Evolutionary conservation across 1,140 invertebrate genomes (phyloP).

Genomic region (Geopemphigus sp.): DNA sequence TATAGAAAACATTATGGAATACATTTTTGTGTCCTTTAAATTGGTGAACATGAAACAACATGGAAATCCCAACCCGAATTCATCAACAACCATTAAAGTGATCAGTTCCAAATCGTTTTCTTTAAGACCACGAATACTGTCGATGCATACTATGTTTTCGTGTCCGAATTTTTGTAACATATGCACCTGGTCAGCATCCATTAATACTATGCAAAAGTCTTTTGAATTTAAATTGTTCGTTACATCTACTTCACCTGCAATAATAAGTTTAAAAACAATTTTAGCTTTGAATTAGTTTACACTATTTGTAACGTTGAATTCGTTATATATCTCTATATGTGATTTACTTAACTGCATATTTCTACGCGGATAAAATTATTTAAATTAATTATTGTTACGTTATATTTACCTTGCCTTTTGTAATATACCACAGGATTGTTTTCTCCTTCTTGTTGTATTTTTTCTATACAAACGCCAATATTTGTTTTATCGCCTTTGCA

Average conservation of each 20-base stretch:
- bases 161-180: not conserved
- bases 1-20: not conserved
- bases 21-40: slow-evolving; percentile 7
- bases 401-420: not conserved
- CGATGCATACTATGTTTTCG: slow-evolving; percentile 6
- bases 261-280: too few species aligned
- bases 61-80: not conserved
- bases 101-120: slow-evolving; percentile 5
- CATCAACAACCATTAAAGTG: slow-evolving; percentile 32
- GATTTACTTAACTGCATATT: not conserved
- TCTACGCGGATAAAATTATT: too few species aligned
- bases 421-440: not conserved
- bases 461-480: not conserved
- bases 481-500: not conserved
- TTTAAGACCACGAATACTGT: slow-evolving; percentile 27
- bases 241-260: not conserved
- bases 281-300: too few species aligned
- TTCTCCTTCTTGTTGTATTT: not conserved
- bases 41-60: slow-evolving; percentile 31
- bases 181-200: not conserved
- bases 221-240: not conserved
- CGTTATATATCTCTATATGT: not conserved
- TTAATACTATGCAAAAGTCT: not conserved
- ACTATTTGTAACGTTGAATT: not conserved
- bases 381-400: not conserved